A percentile compares a stretch with the other conserved stretches of the same genome.
Evolutionary conservation across 2,797 vertebrate species (phyloP).

Genomic region (Sebastes aleutianus): DNA sequence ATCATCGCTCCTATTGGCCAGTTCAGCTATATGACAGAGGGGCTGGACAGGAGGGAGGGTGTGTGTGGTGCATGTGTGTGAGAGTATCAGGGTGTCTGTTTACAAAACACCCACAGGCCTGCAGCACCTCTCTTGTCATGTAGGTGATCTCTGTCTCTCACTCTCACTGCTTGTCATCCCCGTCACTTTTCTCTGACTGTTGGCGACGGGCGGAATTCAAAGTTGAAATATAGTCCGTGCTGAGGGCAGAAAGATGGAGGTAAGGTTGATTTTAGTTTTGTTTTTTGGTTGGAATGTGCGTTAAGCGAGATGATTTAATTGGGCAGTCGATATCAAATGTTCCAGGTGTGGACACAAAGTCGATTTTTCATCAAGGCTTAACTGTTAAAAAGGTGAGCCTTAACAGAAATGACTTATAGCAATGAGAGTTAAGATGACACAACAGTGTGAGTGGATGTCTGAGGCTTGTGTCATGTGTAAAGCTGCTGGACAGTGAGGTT

Average conservation of each 20-base stretch:
- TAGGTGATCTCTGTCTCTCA: slow-evolving; percentile 35
- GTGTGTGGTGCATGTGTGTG: slow-evolving; percentile 30
- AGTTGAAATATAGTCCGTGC: not conserved
- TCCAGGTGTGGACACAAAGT: not conserved
- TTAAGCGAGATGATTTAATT: not conserved
- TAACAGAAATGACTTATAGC: not conserved
- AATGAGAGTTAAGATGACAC: not conserved
- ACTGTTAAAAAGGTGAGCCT: not conserved
- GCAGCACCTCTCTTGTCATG: slow-evolving; percentile 43
- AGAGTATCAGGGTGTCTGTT: slow-evolving; percentile 69
- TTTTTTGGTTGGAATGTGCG: not conserved
- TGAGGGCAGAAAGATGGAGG: slow-evolving; percentile 66
- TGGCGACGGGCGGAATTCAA: not conserved
- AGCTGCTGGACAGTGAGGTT: not conserved
- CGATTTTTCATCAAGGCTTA: not conserved
- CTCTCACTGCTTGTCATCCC: not conserved
- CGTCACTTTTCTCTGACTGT: not conserved
- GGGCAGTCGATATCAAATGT: not conserved
- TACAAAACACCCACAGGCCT: slow-evolving; percentile 71
- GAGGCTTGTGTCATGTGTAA: not conserved
- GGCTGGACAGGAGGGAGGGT: slow-evolving; percentile 3
- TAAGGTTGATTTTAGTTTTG: slow-evolving; percentile 35
- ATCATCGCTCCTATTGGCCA: slow-evolving; percentile 58
- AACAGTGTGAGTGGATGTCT: not conserved
- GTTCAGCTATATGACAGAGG: slow-evolving; percentile 35